phyloP scores from a whole-genome alignment of 35 echinoderm and acorn worm species.

The Hemicentrotus pulcherrimus region DNA sequence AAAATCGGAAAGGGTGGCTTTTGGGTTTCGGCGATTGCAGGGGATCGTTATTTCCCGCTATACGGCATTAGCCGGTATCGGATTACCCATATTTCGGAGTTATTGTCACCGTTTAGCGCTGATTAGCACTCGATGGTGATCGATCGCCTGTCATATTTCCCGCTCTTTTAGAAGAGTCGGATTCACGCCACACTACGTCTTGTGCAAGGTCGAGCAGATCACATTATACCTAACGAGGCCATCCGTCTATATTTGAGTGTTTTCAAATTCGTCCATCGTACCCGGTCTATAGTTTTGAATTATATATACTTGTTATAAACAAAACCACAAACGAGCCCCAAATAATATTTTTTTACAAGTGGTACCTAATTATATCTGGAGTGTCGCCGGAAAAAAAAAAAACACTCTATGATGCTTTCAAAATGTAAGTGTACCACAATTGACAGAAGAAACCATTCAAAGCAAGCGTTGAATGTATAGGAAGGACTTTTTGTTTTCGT shows the following conservation, averaged over 20 bases:
- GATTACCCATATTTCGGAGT: background rate
- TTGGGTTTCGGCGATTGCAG: background rate
- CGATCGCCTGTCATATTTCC: conserved; percentile 9
- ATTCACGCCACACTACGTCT: background rate
- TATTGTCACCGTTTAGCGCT: background rate
- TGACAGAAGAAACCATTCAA: too few species aligned
- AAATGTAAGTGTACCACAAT: too few species aligned
- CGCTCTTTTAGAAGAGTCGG: conserved; percentile 1
- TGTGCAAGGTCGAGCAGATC: background rate
- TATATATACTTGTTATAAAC: too few species aligned
- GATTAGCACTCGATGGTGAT: background rate
- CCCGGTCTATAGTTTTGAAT: background rate
- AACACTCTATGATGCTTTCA: too few species aligned
- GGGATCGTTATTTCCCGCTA: background rate
- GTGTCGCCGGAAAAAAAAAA: too few species aligned
- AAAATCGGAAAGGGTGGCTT: background rate
- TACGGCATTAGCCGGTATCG: conserved; percentile 8
- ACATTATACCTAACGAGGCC: background rate
- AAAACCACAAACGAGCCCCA: too few species aligned
- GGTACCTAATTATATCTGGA: too few species aligned
- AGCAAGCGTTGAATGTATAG: too few species aligned
- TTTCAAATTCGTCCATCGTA: background rate
- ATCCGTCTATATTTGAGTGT: background rate
- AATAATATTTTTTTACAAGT: too few species aligned
- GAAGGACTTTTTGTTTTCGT: too few species aligned